These are phyloP conservation scores for Unio delphinus DNA, from an alignment of 2,888 invertebrate species.

Conservation along the genomic window DNA sequence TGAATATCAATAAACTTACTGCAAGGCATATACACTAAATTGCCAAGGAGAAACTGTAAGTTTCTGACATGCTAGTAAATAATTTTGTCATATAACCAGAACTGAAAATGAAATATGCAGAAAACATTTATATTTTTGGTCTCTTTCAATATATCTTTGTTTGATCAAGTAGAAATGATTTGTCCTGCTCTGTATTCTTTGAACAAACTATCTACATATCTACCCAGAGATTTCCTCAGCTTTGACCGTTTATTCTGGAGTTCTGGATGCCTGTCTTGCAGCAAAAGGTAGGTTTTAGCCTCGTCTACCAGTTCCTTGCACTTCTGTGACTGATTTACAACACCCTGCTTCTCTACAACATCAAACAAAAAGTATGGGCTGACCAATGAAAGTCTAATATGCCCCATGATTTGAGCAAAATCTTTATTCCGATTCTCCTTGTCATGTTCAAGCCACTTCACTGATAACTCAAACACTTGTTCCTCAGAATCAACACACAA, in stretches of 20 bases:
- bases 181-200: neutral
- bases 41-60: too few relatives aligned
- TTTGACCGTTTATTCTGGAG: constrained; percentile 69
- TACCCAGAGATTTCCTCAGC: constrained; percentile 70
- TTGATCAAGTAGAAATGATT: too few relatives aligned
- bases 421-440: constrained; percentile 78
- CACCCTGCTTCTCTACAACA: constrained; percentile 70
- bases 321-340: constrained; percentile 67
- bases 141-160: too few relatives aligned
- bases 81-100: too few relatives aligned
- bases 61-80: too few relatives aligned
- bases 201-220: neutral
- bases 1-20: too few relatives aligned
- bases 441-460: constrained; percentile 89
- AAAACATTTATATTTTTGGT: too few relatives aligned
- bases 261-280: constrained; percentile 72
- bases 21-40: too few relatives aligned
- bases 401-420: constrained; percentile 69
- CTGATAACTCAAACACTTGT: constrained; percentile 83
- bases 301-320: constrained; percentile 72
- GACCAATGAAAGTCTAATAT: constrained; percentile 73
- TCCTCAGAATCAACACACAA: constrained; percentile 91
- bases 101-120: too few relatives aligned
- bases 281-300: constrained; percentile 72
- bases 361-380: constrained; percentile 74